Conservation (phyloP, 2,113 vertebrate genomes). For the Hiodon alosoides region DNA sequence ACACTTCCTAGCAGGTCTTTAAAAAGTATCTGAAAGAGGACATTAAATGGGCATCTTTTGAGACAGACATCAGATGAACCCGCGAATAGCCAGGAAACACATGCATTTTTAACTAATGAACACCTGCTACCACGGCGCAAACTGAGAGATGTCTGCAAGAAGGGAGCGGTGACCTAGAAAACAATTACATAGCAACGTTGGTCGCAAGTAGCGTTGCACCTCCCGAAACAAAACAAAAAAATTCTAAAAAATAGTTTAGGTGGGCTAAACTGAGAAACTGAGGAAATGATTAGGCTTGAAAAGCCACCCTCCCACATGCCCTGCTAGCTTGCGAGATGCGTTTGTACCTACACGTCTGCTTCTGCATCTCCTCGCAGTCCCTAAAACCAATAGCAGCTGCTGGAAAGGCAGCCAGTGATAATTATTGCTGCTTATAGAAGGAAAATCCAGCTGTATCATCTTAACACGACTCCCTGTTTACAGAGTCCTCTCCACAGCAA, state of each 20-base stretch:
- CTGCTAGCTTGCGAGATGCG: constrained; percentile 18
- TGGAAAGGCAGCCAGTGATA: constrained; percentile 49
- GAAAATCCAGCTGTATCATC: constrained; percentile 63
- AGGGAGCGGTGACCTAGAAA: constrained; percentile 22
- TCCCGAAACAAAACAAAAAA: background rate
- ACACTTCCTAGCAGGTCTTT: background rate
- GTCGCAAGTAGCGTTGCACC: background rate
- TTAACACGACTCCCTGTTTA: constrained; percentile 60
- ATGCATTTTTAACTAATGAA: constrained; percentile 18
- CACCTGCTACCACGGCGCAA: constrained; percentile 11
- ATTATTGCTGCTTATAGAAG: constrained; percentile 46
- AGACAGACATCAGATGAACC: background rate
- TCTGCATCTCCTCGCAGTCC: background rate
- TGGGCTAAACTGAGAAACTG: constrained; percentile 2
- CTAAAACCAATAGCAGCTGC: background rate
- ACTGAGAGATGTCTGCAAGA: background rate
- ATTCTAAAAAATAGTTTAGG: background rate
- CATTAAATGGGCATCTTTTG: background rate
- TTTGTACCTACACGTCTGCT: constrained; percentile 12
- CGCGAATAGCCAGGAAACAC: background rate
- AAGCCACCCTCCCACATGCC: constrained; percentile 18
- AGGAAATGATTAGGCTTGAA: background rate
- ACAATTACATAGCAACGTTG: background rate
- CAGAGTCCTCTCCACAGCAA: constrained; percentile 39
- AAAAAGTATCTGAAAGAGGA: background rate